These are phyloP conservation scores for Plemyria rubiginata DNA, from an alignment of 2,888 invertebrate genomes.

Conservation along the genomic window DNA sequence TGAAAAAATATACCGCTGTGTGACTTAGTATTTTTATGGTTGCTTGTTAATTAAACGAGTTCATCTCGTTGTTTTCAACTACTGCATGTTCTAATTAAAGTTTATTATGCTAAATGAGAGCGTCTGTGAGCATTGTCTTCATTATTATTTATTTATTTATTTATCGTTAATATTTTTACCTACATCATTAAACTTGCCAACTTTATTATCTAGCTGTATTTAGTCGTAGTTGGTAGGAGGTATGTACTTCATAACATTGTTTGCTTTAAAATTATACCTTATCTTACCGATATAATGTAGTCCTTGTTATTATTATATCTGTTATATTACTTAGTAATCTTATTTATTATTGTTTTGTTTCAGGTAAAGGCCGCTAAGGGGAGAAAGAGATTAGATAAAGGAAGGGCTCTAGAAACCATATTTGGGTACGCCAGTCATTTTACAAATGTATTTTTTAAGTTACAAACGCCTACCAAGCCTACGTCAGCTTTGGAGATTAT, in stretches of 20 bases:
- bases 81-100: conserved; percentile 21
- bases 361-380: conserved; percentile 27
- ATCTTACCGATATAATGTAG: conserved; percentile 19
- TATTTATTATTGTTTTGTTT: conserved; percentile 32
- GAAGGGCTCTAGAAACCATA: not conserved
- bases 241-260: conserved; percentile 26
- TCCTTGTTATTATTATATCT: conserved; percentile 2
- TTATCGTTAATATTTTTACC: conserved; percentile 18
- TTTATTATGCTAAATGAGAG: conserved; percentile 20
- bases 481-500: too few species aligned
- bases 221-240: conserved; percentile 6
- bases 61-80: conserved; percentile 21
- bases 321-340: conserved; percentile 18
- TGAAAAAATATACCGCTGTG: conserved; percentile 3
- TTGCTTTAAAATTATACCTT: conserved; percentile 21
- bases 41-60: conserved; percentile 7
- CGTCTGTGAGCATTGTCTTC: conserved; percentile 24
- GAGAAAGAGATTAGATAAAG: not conserved
- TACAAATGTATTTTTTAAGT: not conserved
- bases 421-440: not conserved
- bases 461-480: too few species aligned
- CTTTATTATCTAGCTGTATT: conserved; percentile 24
- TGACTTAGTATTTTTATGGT: conserved; percentile 9
- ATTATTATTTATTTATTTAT: conserved; percentile 11
- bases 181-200: conserved; percentile 15